phyloP scores from a whole-genome alignment of 1,140 invertebrate species.

The Diuraphis noxia region DNA sequence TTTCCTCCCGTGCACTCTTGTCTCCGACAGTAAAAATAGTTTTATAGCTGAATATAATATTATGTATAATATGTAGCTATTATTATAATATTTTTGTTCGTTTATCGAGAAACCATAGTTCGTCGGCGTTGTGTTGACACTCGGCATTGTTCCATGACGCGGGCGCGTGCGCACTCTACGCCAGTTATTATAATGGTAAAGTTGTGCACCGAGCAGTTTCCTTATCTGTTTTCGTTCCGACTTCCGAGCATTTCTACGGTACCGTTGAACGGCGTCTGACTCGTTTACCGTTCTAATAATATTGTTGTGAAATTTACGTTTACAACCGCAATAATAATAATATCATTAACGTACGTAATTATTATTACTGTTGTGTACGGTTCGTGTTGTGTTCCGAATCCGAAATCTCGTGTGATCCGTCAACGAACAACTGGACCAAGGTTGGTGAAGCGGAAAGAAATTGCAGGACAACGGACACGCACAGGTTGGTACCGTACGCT shows the following conservation, averaged over 20 bases:
- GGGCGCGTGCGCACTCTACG: background rate
- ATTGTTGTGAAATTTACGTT: background rate
- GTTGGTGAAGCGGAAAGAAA: background rate
- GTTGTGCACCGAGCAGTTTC: too few relatives aligned
- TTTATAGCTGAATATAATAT: too few relatives aligned
- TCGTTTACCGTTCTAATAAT: background rate
- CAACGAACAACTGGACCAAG: background rate
- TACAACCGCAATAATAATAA: background rate
- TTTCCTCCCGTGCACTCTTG: too few relatives aligned
- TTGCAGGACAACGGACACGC: too few relatives aligned
- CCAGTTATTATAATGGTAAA: too few relatives aligned
- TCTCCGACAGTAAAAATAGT: too few relatives aligned
- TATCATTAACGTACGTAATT: background rate
- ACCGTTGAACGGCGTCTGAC: background rate
- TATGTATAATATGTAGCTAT: too few relatives aligned
- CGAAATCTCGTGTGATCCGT: background rate
- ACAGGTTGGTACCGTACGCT: background rate
- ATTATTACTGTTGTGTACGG: background rate
- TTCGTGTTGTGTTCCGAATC: background rate
- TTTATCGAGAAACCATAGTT: background rate
- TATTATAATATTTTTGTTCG: background rate
- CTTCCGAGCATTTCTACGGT: background rate
- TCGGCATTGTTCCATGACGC: background rate
- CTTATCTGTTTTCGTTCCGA: conserved; percentile 14
- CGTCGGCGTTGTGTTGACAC: background rate